Conservation (phyloP, 2,888 invertebrate species). For the Oscheius sp. region DNA sequence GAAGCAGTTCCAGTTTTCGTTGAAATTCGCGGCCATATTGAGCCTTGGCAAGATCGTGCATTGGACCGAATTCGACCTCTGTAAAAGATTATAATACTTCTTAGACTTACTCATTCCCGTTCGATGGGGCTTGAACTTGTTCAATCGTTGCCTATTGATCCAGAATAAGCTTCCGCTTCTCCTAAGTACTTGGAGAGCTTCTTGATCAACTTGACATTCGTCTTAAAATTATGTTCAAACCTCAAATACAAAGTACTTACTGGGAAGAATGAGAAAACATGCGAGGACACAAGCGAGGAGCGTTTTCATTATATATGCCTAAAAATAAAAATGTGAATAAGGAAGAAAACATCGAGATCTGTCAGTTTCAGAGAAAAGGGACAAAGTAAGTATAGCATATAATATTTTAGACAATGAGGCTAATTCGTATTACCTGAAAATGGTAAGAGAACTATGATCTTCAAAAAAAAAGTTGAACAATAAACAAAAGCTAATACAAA, state of each 20-base stretch:
- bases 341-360: too few relatives aligned
- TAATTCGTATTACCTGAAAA: too few relatives aligned
- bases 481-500: too few relatives aligned
- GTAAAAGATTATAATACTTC: background rate
- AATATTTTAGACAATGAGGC: too few relatives aligned
- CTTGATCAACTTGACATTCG: constrained; percentile 16
- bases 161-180: constrained; percentile 28
- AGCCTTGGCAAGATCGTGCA: constrained; percentile 20
- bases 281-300: constrained; percentile 9
- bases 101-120: constrained; percentile 10
- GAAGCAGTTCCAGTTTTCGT: constrained; percentile 17
- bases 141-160: constrained; percentile 28
- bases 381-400: too few relatives aligned
- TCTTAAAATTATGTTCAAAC: background rate
- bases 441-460: too few relatives aligned
- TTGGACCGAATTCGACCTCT: constrained; percentile 24
- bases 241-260: background rate
- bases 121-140: constrained; percentile 25
- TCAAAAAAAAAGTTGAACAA: too few relatives aligned
- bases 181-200: constrained; percentile 9
- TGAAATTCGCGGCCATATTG: constrained; percentile 25
- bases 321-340: background rate
- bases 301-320: constrained; percentile 12
- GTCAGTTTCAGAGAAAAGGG: too few relatives aligned
- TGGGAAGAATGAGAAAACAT: constrained; percentile 1